Percentiles rank a stretch among this genome's conserved stretches.
Evolutionary conservation across 2,888 invertebrate species (phyloP).

Genomic region (Acronicta psi): DNA sequence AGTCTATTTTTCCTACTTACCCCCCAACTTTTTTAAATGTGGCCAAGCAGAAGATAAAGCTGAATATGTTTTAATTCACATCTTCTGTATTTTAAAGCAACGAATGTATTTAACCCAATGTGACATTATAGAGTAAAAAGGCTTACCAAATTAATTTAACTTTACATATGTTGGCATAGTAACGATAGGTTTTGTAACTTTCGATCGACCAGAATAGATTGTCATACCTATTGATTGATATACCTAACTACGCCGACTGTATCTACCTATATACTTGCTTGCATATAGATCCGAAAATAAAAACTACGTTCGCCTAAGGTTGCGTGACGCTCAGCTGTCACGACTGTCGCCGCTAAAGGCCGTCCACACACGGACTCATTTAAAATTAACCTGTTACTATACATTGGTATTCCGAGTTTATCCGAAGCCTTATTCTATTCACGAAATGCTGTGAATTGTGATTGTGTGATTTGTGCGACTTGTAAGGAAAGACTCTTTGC

Average conservation of each 20-base stretch:
- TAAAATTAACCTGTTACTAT: slow-evolving; percentile 58
- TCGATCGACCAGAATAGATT: slow-evolving; percentile 14
- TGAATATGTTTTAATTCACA: no score
- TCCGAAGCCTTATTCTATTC: slow-evolving; percentile 40
- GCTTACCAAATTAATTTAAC: slow-evolving; percentile 16
- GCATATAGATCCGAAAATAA: slow-evolving; percentile 33
- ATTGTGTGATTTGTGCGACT: no score
- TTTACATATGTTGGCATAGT: background rate
- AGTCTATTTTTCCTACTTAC: no score
- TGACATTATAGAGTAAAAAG: no score
- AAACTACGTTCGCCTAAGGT: slow-evolving; percentile 32
- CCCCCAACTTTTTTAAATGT: no score
- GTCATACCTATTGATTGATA: background rate
- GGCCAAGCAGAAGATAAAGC: background rate
- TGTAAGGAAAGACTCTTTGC: no score
- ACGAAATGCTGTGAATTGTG: slow-evolving; percentile 23
- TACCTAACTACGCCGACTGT: no score
- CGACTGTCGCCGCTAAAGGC: slow-evolving; percentile 49
- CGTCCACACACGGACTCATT: slow-evolving; percentile 54
- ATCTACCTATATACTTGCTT: slow-evolving; percentile 6
- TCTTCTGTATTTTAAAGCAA: no score
- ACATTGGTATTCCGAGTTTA: slow-evolving; percentile 43
- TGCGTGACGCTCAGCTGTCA: slow-evolving; percentile 44
- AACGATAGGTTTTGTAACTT: slow-evolving; percentile 34
- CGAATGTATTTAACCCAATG: no score